These are phyloP conservation scores for Lynx canadensis DNA, from an alignment of 2,113 vertebrate species.

Conservation along the genomic window DNA sequence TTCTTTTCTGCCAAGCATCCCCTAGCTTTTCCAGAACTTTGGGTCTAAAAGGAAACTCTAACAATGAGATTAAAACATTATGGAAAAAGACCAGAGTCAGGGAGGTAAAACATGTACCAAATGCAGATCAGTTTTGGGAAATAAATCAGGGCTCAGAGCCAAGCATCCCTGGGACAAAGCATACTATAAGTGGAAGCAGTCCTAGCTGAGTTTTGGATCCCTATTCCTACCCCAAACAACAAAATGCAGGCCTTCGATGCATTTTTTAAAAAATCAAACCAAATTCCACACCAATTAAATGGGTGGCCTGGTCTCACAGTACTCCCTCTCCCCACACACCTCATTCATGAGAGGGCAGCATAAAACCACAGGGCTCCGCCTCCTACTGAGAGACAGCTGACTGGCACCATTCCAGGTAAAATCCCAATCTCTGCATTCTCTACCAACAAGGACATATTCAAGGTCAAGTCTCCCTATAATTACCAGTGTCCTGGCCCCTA, in stretches of 20 bases:
- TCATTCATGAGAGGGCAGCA: conserved; percentile 52
- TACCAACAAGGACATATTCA: background rate
- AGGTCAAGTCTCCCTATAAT: conserved; percentile 7
- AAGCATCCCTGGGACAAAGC: background rate
- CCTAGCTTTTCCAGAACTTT: background rate
- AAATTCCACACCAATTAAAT: conserved; percentile 21
- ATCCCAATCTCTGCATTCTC: background rate
- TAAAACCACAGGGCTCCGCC: conserved; percentile 34
- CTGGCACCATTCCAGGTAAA: background rate
- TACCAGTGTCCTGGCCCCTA: background rate
- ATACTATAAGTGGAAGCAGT: background rate
- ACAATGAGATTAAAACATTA: background rate
- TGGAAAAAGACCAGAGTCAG: background rate
- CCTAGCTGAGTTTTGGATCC: background rate
- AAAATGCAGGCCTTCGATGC: conserved; percentile 35
- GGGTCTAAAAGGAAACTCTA: background rate
- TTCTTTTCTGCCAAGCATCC: background rate
- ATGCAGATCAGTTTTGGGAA: background rate
- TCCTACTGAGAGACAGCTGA: background rate
- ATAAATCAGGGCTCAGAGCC: background rate
- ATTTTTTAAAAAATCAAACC: conserved; percentile 11
- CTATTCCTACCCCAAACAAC: background rate
- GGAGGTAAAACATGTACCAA: background rate
- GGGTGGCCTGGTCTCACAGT: background rate
- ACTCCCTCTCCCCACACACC: background rate